Base-by-base conservation (phyloP, 2,797 vertebrate genomes). In the Sebastes glaucus region DNA sequence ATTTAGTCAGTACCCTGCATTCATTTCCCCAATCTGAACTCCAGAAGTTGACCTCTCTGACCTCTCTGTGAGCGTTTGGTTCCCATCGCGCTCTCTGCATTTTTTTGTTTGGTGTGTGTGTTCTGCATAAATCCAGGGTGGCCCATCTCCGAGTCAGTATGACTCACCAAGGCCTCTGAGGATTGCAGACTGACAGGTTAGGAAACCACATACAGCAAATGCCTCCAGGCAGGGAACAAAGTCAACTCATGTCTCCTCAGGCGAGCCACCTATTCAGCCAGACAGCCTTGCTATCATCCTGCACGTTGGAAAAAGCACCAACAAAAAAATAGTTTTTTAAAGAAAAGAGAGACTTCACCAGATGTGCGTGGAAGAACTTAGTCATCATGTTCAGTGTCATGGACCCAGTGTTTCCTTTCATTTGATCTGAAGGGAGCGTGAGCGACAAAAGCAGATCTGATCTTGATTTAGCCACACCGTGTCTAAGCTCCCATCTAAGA, bases 121-220 rank as follows among this genome's bases (percentile, higher is more conserved):
- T 74, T 80, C 7, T 59, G 84, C 78, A 38, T 80, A 55, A 88
- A 89, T 80, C 74, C 81, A 77, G 68, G 80, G 85, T 83, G 91
- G 87, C 88, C 90, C 85, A 60, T 90, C 85, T 85, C 78, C 55
- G 61, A 85, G 87, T 88, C 78, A 20, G 53, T 27, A 74, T 94
- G 93, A 94, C 87, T 94, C 93, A 93, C 79, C 64, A 0, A 71
- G 83, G 82, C 90, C 87, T 90, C 73, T 38, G 74, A 83, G 93
- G 94, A 94, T 94, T 94, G 92, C 56, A 22, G 92, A 84, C 91
- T 84, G 93, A 94, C 93, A 89, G 93, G 93, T 95, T 95, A 71
- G 83, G 79, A 89, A 91, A 92, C 87, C 83, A 33, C 93, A 86
- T 82, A 42, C 86, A 82, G 79, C 74, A 65, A 81, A 92, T 85